phyloP scores from a whole-genome alignment of 2,113 vertebrate genomes.

The Mus pahari region DNA sequence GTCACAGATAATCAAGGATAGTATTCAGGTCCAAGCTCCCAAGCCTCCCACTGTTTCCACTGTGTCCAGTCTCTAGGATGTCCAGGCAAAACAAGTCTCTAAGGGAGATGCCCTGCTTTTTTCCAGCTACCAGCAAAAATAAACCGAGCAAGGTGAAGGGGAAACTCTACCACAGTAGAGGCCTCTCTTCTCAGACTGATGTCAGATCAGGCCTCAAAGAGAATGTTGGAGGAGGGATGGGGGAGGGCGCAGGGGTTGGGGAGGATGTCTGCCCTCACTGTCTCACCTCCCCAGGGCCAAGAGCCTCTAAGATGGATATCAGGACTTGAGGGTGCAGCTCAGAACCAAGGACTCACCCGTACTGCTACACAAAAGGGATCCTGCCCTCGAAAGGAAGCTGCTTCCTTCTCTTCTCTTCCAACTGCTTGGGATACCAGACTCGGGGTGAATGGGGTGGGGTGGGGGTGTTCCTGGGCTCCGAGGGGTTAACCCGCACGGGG shows the following conservation, averaged over 20 bases:
- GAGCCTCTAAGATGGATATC: background rate
- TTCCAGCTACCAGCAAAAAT: background rate
- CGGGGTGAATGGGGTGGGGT: slow-evolving; percentile 54
- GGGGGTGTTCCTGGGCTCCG: slow-evolving; percentile 67
- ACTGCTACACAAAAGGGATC: slow-evolving; percentile 45
- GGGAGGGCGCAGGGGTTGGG: too few species aligned
- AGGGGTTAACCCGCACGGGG: slow-evolving; percentile 80
- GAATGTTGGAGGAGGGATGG: too few species aligned
- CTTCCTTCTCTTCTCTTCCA: background rate
- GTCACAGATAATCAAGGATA: background rate
- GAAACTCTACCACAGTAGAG: background rate
- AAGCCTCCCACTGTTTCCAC: background rate
- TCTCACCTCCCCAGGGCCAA: background rate
- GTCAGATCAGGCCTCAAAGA: slow-evolving; percentile 2
- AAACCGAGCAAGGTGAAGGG: background rate
- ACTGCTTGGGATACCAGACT: background rate
- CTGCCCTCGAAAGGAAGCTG: background rate
- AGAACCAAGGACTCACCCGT: background rate
- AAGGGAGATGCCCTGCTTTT: background rate
- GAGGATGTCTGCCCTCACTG: background rate
- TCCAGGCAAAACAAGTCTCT: background rate
- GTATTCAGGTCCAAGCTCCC: background rate
- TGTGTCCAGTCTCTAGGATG: background rate
- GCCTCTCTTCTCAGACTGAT: background rate
- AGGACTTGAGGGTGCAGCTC: background rate